Evolutionary conservation across 2,888 invertebrate species (phyloP), one percentile per base, ranked within the genome.

Genomic region (Lamellibrachia columna): DNA sequence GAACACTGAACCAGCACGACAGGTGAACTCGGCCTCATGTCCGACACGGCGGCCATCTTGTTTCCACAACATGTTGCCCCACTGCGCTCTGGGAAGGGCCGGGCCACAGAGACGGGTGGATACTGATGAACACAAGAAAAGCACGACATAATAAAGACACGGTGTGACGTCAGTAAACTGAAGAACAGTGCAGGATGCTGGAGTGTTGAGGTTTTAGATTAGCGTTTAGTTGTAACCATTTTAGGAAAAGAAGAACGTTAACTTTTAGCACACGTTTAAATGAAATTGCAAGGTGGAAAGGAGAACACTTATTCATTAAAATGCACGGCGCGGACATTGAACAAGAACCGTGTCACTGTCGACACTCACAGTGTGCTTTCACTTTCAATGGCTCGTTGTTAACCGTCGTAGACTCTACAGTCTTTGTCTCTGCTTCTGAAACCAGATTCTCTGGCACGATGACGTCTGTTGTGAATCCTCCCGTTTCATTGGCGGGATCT

Each of bases 1-100:
- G 75, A 75, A 75, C 75, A 75, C 75, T 75, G 75, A 75, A 15
- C 75, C 75, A 75, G 75, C 15, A 75, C 75, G 75, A n/a, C 75
- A 75, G 75, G 75, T 75, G 75, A 75, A 75, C 22, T 75, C 75
- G 3, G 75, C 75, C 22, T 15, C 75, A 6, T 75, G 22, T 22
- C 75, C 75, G 15, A 22, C 75, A 75, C 75, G 75, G 75, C 75
- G 75, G 75, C 75, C 75, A 75, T 75, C 75, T 75, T 75, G 75
- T 75, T 75, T 75, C 75, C 75, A 75, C 75, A 75, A 6, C 75
- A 75, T 75, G n/a, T 22, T 75, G 22, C 75, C 75, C 75, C 75
- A 75, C 22, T 22, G 75, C 2, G 6, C 22, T 75, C 75, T 75
- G 75, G 75, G 75, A 11, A 75, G 22, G 22, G n/a, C 75, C n/a